Conservation (phyloP, 2,888 invertebrate genomes). For the Drosophila anomelani region DNA sequence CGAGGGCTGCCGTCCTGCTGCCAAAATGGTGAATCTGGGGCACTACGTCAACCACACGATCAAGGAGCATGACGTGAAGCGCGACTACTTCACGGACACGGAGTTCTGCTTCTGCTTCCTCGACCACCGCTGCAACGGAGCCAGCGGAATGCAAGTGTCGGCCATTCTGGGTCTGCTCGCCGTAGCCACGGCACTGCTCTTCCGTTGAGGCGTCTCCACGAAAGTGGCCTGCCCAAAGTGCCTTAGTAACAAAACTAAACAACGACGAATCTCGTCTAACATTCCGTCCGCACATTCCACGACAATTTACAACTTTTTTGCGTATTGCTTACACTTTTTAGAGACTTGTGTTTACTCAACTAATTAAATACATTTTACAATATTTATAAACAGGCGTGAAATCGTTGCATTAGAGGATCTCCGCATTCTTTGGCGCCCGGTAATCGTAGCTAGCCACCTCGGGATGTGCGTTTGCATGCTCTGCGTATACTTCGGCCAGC, state of each 20-base stretch:
- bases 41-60: constrained; percentile 95
- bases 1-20: constrained; percentile 94
- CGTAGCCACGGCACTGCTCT: constrained; percentile 32
- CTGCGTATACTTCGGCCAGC: constrained; percentile 91
- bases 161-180: constrained; percentile 24
- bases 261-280: constrained; percentile 64
- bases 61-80: constrained; percentile 92
- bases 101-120: constrained; percentile 96
- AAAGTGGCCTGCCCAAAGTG: constrained; percentile 20
- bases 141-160: constrained; percentile 38
- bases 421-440: constrained; percentile 85
- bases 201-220: constrained; percentile 6
- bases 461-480: constrained; percentile 89
- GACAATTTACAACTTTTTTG: constrained; percentile 45
- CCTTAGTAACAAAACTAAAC: constrained; percentile 38
- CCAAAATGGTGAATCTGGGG: constrained; percentile 91
- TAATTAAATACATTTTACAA: constrained; percentile 69
- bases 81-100: constrained; percentile 92
- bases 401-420: constrained; percentile 37
- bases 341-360: constrained; percentile 61
- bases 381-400: constrained; percentile 53
- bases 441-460: constrained; percentile 89
- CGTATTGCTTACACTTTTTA: constrained; percentile 49
- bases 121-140: constrained; percentile 93
- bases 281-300: constrained; percentile 64